Evolutionary conservation across 2,888 invertebrate genomes (phyloP), one percentile per base, ranked within the genome.

Genomic region (Dichetophora obliterata): DNA sequence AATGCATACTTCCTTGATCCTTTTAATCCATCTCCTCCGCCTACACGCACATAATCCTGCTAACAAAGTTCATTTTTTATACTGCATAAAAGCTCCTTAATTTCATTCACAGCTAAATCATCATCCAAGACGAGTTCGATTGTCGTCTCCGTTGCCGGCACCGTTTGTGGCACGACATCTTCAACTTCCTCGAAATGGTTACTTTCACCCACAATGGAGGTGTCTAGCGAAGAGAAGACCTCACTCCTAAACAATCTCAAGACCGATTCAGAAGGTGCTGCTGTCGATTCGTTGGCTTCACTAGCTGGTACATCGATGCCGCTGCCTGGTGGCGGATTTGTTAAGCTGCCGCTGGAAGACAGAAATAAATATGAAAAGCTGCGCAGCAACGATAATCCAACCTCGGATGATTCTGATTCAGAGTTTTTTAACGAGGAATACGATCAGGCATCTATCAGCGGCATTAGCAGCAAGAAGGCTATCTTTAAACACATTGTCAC

Each of bases 321-420:
- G 16, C 57, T 80, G 52, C 86, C 52, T 90, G 91, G 19, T 11
- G 82, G 82, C 89, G 91, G 70, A 16, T 93, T 92, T 84, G 91
- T 92, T 0, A 91, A 91, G 82, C 91, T 92, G 0, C 93, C 93
- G 0, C 81, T 93, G 5, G 94, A 94, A 83, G 93, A 94, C 86
- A 91, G 94, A 43, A 93, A 94, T 24, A 94, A 94, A 83, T 95
- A 95, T 85, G 94, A 94, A 84, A 95, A 95, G 86, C 89, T 95
- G 66, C 91, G 92, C 2, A 92, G 91, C 84, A 92, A 92, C 81
- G 92, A 93, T 80, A 87, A 91, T 65, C 86, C 87, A 31, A 92
- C 91, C 59, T 91, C 89, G 77, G 91, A 91, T 81, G 91, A 91
- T 83, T 91, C 91, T 61, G 89, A 89, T 77, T 91, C 91, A 54